phyloP scores from a whole-genome alignment of 2,888 invertebrate genomes.

The Brachylomia viminalis region DNA sequence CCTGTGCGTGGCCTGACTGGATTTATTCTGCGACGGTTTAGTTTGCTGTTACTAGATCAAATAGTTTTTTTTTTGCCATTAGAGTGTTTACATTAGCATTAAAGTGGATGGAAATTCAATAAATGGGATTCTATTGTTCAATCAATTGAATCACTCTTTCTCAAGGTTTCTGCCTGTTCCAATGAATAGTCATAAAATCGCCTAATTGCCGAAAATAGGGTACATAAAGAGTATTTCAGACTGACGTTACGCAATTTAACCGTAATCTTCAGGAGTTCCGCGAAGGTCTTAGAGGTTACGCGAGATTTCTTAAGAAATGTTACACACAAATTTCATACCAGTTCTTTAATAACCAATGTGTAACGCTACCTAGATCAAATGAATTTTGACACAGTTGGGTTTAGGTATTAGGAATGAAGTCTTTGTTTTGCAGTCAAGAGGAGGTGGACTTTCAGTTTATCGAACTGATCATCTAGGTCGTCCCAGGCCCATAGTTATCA shows the following conservation, averaged over 20 bases:
- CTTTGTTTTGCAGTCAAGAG: background rate
- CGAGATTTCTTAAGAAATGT: background rate
- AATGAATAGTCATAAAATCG: conserved; percentile 42
- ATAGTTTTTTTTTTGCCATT: conserved; percentile 9
- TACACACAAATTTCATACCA: background rate
- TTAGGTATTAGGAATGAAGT: background rate
- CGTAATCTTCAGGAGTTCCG: background rate
- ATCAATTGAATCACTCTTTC: conserved; percentile 28
- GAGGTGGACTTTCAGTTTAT: background rate
- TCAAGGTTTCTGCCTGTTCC: conserved; percentile 31
- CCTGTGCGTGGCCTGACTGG: conserved; percentile 20
- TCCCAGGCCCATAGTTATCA: background rate
- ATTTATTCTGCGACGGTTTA: conserved; percentile 39
- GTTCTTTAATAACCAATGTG: background rate
- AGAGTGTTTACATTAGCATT: conserved; percentile 4
- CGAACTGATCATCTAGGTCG: background rate
- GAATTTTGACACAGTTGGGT: background rate
- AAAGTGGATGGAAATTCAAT: conserved; percentile 2
- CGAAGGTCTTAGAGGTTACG: background rate
- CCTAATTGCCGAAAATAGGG: conserved; percentile 46
- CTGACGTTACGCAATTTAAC: background rate
- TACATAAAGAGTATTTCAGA: conserved; percentile 12
- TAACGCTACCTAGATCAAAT: background rate
- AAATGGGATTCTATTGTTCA: conserved; percentile 19
- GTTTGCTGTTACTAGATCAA: conserved; percentile 23